Evolutionary conservation across 2,113 vertebrate genomes (phyloP).

Genomic region (Platysternon megacephalum): DNA sequence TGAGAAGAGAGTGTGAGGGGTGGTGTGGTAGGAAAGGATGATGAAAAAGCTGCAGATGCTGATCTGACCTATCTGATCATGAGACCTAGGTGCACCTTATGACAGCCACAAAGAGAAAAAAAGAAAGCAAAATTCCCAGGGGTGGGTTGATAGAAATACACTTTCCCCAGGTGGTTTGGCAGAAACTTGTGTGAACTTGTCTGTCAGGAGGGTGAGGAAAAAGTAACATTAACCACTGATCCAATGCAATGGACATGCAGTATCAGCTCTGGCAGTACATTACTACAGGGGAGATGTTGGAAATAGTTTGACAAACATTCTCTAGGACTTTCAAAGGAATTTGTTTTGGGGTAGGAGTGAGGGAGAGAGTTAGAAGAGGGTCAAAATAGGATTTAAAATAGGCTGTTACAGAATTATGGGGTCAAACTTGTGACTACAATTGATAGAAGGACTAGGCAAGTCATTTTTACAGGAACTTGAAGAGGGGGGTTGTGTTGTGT

Average conservation of each 20-base stretch:
- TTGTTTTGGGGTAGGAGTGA: neutral
- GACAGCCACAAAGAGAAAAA: neutral
- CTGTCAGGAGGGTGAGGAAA: neutral
- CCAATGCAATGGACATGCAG: neutral
- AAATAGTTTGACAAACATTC: neutral
- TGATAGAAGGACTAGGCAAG: neutral
- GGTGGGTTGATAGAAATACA: neutral
- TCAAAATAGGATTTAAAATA: neutral
- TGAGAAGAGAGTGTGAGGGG: neutral
- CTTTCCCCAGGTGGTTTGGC: neutral
- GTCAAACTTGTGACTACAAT: neutral
- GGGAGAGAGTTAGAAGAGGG: neutral
- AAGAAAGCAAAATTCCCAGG: neutral
- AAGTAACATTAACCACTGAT: neutral
- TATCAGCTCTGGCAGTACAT: neutral
- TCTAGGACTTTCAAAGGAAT: constrained; percentile 16
- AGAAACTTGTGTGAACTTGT: neutral
- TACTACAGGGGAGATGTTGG: neutral
- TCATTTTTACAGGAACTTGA: neutral
- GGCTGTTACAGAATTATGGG: neutral
- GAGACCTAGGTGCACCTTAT: accelerated
- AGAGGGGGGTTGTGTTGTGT: neutral
- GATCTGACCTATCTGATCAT: neutral
- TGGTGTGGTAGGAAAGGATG: neutral
- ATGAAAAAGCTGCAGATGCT: neutral